phyloP scores from a whole-genome alignment of 1,140 invertebrate species.

The Telenomus remus region DNA sequence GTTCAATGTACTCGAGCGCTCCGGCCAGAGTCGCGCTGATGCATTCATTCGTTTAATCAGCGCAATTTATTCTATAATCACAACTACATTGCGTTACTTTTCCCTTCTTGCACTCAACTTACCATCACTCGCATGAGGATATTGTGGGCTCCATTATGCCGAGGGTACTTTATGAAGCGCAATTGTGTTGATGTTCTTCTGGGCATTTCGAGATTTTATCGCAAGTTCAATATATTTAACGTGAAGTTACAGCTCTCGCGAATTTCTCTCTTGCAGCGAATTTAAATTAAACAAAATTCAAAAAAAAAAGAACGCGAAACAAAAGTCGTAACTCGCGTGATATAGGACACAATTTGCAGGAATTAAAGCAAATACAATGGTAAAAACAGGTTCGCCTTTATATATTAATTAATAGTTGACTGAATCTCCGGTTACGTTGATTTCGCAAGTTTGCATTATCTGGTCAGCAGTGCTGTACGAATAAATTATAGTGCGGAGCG shows the following conservation, averaged over 20 bases:
- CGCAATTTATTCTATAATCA: conserved; percentile 44
- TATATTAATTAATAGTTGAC: too few species aligned
- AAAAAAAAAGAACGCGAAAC: too few species aligned
- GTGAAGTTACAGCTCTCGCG: too few species aligned
- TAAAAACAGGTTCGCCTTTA: too few species aligned
- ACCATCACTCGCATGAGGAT: conserved; percentile 7
- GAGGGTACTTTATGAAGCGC: conserved; percentile 16
- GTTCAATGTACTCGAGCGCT: conserved; percentile 8
- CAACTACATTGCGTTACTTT: conserved; percentile 38
- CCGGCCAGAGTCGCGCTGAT: conserved; percentile 5
- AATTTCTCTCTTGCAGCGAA: too few species aligned
- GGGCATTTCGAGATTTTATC: not conserved
- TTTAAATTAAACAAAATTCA: too few species aligned
- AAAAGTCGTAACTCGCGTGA: too few species aligned
- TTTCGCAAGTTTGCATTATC: not conserved
- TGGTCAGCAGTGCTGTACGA: conserved; percentile 5
- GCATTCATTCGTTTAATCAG: conserved; percentile 43
- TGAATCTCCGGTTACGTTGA: too few species aligned
- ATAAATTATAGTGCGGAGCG: conserved; percentile 27
- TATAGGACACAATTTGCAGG: too few species aligned
- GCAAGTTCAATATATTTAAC: too few species aligned
- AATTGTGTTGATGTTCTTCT: conserved; percentile 10
- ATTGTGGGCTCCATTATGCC: conserved; percentile 18
- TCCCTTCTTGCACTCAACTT: conserved; percentile 20
- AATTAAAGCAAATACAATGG: too few species aligned